phyloP scores from a whole-genome alignment of 2,888 invertebrate species.

The Ophion costatus region DNA sequence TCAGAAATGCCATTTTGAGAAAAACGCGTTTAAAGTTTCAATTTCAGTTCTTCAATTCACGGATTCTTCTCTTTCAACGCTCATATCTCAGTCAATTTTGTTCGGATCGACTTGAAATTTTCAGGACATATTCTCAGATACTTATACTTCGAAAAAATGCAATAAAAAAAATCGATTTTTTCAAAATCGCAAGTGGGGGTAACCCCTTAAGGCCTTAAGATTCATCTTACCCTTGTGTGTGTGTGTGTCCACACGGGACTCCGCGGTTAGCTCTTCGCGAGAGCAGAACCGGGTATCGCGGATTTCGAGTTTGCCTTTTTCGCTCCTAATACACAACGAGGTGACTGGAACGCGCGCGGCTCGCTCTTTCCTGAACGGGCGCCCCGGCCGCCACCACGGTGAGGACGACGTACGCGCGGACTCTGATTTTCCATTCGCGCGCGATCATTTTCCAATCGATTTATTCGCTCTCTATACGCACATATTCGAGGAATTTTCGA shows the following conservation, averaged over 20 bases:
- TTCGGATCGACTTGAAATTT: too few species aligned
- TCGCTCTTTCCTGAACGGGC: slow-evolving; percentile 25
- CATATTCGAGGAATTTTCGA: not conserved
- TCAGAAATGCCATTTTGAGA: too few species aligned
- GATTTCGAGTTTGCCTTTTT: slow-evolving; percentile 58
- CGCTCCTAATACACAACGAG: slow-evolving; percentile 56
- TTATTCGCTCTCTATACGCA: not conserved
- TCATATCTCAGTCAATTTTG: too few species aligned
- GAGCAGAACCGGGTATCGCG: slow-evolving; percentile 49
- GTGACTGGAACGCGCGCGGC: slow-evolving; percentile 26
- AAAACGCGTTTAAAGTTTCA: too few species aligned
- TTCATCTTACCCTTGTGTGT: too few species aligned
- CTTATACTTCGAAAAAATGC: too few species aligned
- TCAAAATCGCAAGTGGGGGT: too few species aligned
- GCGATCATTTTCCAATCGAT: not conserved
- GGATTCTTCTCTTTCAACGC: too few species aligned
- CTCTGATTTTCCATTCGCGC: not conserved
- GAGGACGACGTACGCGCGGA: not conserved
- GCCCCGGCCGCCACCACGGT: slow-evolving; percentile 1
- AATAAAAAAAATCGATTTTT: too few species aligned
- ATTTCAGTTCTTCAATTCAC: too few species aligned
- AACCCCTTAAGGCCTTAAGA: too few species aligned
- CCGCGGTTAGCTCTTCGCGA: not conserved
- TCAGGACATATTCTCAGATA: too few species aligned
- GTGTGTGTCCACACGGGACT: not conserved